Base-by-base conservation (phyloP, 2,113 vertebrate genomes). In the Triplophysa tibetana region DNA sequence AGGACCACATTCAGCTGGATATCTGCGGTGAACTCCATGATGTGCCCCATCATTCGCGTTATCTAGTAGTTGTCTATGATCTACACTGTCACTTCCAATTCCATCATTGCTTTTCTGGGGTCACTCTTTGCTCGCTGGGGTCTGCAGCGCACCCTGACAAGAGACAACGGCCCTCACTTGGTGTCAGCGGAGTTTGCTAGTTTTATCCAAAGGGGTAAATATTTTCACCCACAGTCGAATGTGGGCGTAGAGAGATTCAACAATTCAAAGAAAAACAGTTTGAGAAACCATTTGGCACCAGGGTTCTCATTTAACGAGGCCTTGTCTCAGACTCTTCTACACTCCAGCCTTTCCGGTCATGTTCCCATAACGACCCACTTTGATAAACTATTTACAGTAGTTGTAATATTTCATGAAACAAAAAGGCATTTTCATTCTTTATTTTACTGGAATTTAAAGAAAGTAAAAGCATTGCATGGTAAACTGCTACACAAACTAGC, bases 1-100 rank as follows among this genome's bases (percentile, higher is more conserved):
- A 38, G 38, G 4, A 67, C n/a, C 19, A 67, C 38, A 66, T 66
- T 43, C 64, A 66, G 23, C 95, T 98, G 87, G 96, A 98, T 94
- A 43, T 43, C 43, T 56, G 26, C 96, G 95, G 93, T 97, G 96
- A 93, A 98, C 96, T 98, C 94, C 10, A 60, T 13, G 21, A 38
- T 26, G 26, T 26, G 26, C 26, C 26, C 26, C 26, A 26, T 1
- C 26, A 26, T 26, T 26, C 2, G 26, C 26, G 26, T 26, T 26
- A 1, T 2, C 26, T 26, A 1, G 26, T 26, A 26, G 26, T 26
- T 26, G 26, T 26, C 0, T 74, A 61, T 21, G 70, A 74, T 23
- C 11, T 74, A 4, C 70, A 74, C 4, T 8, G 64, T 69, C 50
- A 78, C 50, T 0, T 54, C 75, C 14, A 3, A n/a, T 23, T 19